phyloP scores from a whole-genome alignment of 2,888 invertebrate genomes.

The Ganaspis brasiliensis region DNA sequence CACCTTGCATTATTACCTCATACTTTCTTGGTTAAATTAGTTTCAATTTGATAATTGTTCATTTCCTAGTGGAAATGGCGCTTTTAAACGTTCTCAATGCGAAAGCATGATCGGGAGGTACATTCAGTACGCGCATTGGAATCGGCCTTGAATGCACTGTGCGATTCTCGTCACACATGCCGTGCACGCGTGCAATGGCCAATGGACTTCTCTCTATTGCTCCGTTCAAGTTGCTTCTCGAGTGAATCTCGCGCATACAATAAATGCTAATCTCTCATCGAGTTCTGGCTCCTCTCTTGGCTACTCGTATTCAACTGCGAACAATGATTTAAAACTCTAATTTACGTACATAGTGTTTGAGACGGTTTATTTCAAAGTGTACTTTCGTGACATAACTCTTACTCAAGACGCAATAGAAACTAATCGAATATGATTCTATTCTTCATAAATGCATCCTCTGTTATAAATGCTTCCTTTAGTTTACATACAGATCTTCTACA shows the following conservation, averaged over 20 bases:
- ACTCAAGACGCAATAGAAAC: too few species aligned
- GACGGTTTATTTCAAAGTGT: too few species aligned
- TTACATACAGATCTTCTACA: too few species aligned
- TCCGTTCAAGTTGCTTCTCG: slow-evolving; percentile 40
- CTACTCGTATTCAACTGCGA: slow-evolving; percentile 33
- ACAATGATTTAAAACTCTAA: neutral
- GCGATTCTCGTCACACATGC: slow-evolving; percentile 44
- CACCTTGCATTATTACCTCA: too few species aligned
- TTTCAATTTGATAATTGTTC: slow-evolving; percentile 27
- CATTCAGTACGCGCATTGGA: slow-evolving; percentile 39
- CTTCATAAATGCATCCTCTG: too few species aligned
- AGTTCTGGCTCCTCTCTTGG: slow-evolving; percentile 43
- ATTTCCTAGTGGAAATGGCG: slow-evolving; percentile 26
- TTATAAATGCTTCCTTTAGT: too few species aligned
- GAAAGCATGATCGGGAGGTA: slow-evolving; percentile 21
- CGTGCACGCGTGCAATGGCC: slow-evolving; percentile 34
- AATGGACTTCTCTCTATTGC: slow-evolving; percentile 54
- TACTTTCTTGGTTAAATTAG: slow-evolving; percentile 1
- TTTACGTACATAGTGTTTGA: too few species aligned
- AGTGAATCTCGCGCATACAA: slow-evolving; percentile 56
- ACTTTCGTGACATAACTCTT: too few species aligned
- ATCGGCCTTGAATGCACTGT: slow-evolving; percentile 45
- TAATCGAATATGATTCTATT: too few species aligned
- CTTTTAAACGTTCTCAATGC: slow-evolving; percentile 23
- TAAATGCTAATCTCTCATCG: slow-evolving; percentile 55